Percentiles rank a stretch among this genome's conserved stretches.
Conservation (phyloP, 2,888 invertebrate species). For the Drosophila neutralis region DNA sequence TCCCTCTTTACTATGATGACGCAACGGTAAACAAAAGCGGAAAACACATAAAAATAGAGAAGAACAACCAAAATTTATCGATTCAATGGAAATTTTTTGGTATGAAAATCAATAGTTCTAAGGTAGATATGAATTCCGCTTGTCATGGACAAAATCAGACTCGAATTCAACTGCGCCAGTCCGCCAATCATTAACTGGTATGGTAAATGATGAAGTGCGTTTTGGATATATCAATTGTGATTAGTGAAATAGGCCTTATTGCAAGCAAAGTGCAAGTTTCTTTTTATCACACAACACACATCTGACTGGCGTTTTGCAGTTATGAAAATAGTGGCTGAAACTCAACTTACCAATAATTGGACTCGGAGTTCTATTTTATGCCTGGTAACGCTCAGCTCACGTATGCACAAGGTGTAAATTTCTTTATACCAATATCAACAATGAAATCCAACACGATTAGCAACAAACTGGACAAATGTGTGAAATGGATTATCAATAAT, state of each 20-base stretch:
- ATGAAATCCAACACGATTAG: conserved; percentile 55
- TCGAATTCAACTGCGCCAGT: not conserved
- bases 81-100: conserved; percentile 41
- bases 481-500: conserved; percentile 54
- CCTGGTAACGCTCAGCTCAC: conserved; percentile 39
- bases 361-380: conserved; percentile 19
- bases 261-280: conserved; percentile 37
- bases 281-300: conserved; percentile 49
- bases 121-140: conserved; percentile 36
- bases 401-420: conserved; percentile 65
- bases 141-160: conserved; percentile 23
- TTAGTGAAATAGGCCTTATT: conserved; percentile 19
- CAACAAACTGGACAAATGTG: conserved; percentile 59
- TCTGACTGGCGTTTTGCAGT: conserved; percentile 12
- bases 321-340: not conserved
- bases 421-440: conserved; percentile 49
- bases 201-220: not conserved
- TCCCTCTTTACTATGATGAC: conserved; percentile 19
- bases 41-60: conserved; percentile 13
- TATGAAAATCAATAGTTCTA: conserved; percentile 38
- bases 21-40: conserved; percentile 43
- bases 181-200: not conserved
- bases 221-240: conserved; percentile 38
- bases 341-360: conserved; percentile 12
- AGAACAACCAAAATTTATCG: conserved; percentile 34